Conservation (phyloP, 2,797 vertebrate species). For the Lepidocolaptes lacrymiger region DNA sequence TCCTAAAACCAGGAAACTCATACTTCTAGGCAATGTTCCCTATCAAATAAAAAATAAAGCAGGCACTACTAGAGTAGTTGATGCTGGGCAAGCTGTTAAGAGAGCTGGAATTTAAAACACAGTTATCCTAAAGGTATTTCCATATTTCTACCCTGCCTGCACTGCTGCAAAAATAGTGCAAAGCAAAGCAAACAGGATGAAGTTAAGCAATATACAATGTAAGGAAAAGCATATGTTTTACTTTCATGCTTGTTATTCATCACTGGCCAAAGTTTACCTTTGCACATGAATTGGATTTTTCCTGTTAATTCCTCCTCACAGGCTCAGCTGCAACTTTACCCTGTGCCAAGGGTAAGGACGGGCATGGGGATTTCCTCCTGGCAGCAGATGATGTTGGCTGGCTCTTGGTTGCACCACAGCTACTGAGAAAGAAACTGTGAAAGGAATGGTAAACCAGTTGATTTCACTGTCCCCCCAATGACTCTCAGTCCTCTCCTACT, state of each 20-base stretch:
- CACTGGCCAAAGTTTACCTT: constrained; percentile 3
- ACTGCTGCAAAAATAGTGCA: background rate
- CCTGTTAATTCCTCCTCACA: background rate
- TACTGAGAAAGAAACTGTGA: constrained; percentile 16
- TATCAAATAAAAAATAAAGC: background rate
- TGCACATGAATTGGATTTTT: background rate
- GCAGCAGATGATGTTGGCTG: background rate
- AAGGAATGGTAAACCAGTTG: background rate
- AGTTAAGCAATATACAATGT: background rate
- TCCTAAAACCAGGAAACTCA: background rate
- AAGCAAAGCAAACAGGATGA: background rate
- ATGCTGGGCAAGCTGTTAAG: background rate
- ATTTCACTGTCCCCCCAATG: background rate
- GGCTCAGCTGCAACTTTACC: background rate
- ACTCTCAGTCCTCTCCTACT: background rate
- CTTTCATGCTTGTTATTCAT: background rate
- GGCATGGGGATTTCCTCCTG: background rate
- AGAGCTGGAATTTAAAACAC: background rate
- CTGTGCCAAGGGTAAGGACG: background rate
- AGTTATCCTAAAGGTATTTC: background rate
- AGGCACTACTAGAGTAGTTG: background rate
- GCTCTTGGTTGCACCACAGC: constrained; percentile 4
- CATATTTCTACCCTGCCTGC: background rate
- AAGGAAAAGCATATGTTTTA: background rate
- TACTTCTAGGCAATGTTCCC: background rate